Conservation (phyloP, 2,113 vertebrate species). For the Hydropotes inermis region DNA sequence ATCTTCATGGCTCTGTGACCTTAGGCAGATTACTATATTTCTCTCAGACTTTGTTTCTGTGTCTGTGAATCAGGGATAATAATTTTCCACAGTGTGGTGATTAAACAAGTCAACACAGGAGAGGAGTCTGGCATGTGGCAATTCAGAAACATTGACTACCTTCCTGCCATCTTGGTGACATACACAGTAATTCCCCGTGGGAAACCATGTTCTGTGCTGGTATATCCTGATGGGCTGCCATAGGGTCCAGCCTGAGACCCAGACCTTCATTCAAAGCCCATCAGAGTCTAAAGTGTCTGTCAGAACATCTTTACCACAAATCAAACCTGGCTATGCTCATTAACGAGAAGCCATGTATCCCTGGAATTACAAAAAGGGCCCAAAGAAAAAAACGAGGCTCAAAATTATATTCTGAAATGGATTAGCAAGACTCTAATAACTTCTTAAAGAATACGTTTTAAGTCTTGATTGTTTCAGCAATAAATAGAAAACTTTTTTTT, state of each 20-base stretch:
- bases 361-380: neutral
- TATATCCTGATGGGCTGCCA: neutral
- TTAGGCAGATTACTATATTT: neutral
- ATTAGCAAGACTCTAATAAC: neutral
- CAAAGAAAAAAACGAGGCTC: neutral
- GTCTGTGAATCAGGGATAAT: neutral
- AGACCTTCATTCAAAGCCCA: neutral
- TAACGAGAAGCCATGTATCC: neutral
- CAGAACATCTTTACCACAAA: neutral
- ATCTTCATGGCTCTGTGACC: neutral
- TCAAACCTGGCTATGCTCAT: neutral
- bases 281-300: neutral
- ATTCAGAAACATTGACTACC: neutral
- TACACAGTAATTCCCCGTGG: rapidly evolving
- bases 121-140: neutral
- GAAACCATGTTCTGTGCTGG: neutral
- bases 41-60: neutral
- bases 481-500: neutral
- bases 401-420: neutral
- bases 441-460: neutral
- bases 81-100: neutral
- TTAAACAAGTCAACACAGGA: neutral
- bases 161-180: neutral
- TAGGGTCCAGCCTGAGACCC: neutral
- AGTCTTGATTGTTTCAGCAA: neutral